Base-by-base conservation (phyloP, 2,113 vertebrate species). In the Otis tarda region DNA sequence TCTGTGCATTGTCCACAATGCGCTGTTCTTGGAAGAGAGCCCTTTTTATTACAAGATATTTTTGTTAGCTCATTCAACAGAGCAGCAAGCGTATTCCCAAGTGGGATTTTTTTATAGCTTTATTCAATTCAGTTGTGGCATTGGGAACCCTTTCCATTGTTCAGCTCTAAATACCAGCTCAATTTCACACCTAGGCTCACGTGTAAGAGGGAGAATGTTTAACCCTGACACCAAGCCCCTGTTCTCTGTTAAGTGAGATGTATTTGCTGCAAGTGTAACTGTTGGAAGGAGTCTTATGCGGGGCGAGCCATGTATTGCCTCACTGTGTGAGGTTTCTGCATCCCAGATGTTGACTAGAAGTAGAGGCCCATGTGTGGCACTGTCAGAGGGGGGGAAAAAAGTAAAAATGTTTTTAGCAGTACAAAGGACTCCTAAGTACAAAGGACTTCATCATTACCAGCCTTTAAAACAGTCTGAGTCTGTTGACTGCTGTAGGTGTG, bases 21-120 rank as follows among this genome's bases (percentile, higher is more conserved):
- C 75, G 6, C 52, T 79, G 67, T 18, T 85, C 87, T 79, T 95
- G 96, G 96, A 90, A 85, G 82, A 65, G 57, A 87, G 95, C 91
- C 95, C 82, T 83, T 76, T 59, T 37, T 79, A 61, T 94, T 73
- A 24, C 75, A 67, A 60, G 77, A 21, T 68, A 10, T 65, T 95
- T 91, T 75, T 94, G 61, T 85, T 41, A 61, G 87, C 78, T 93
- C 82, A 61, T 93, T 93, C 69, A 78, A 45, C 61, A 93, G 41
- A 92, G 52, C 27, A 90, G 59, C n/a, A 31, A 43, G 53, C 4
- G 0, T 45, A 25, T 89, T 96, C 91, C 83, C 65, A 45, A 53
- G 75, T 57, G 95, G 37, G 35, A 65, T 65, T 89, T 77, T 78
- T 94, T 61, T 61, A 27, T 31, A 21, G 90, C n/a, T 64, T 52